phyloP scores from a whole-genome alignment of 1,140 invertebrate species.

The Drosophila mauritiana region DNA sequence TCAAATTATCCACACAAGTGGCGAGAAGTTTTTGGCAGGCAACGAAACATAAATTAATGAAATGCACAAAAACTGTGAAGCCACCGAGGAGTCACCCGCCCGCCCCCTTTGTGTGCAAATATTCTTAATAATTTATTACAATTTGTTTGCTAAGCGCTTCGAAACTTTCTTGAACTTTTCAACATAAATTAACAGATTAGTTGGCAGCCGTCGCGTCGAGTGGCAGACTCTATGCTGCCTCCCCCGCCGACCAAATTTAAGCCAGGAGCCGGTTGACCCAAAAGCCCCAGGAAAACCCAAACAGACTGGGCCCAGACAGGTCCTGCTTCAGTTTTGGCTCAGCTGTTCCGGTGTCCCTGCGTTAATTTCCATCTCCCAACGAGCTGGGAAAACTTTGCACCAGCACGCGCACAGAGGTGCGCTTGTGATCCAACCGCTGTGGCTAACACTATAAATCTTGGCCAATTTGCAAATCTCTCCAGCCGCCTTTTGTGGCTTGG shows the following conservation, averaged over 20 bases:
- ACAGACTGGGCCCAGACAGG: slow-evolving; percentile 28
- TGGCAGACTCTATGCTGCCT: background rate
- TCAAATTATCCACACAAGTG: slow-evolving; percentile 55
- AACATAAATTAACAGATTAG: slow-evolving; percentile 83
- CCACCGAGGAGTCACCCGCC: background rate
- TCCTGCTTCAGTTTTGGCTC: slow-evolving; percentile 10
- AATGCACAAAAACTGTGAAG: slow-evolving; percentile 53
- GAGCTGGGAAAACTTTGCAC: slow-evolving; percentile 33
- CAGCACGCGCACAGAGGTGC: slow-evolving; percentile 16
- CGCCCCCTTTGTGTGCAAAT: slow-evolving; percentile 50
- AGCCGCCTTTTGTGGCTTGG: slow-evolving; percentile 6
- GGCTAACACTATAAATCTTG: slow-evolving; percentile 68
- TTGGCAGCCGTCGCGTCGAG: slow-evolving; percentile 36
- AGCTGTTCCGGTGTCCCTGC: slow-evolving; percentile 19
- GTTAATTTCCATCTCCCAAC: slow-evolving; percentile 50
- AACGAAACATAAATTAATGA: slow-evolving; percentile 70
- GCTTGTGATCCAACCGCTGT: slow-evolving; percentile 28
- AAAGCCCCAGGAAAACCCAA: slow-evolving; percentile 7
- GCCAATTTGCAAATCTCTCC: slow-evolving; percentile 67
- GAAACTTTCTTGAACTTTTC: slow-evolving; percentile 72
- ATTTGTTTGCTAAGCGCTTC: slow-evolving; percentile 77
- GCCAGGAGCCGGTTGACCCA: slow-evolving; percentile 34
- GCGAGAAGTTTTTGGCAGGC: slow-evolving; percentile 41
- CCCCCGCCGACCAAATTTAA: slow-evolving; percentile 8
- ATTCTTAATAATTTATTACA: slow-evolving; percentile 80